Conservation (phyloP, 2,888 invertebrate species). For the Diploptera punctata region DNA sequence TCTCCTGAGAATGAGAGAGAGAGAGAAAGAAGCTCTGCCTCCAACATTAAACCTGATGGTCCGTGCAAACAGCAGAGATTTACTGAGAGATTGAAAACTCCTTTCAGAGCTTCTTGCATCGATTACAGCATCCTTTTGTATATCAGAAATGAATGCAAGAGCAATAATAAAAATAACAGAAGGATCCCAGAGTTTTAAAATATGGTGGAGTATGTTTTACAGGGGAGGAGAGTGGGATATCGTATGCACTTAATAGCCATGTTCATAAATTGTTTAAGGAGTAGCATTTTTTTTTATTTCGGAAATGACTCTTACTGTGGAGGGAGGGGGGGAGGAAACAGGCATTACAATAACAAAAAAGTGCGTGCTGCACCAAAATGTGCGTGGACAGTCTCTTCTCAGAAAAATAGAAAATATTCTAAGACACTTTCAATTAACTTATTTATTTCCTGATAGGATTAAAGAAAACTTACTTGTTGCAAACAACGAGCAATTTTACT, state of each 20-base stretch:
- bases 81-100: neutral
- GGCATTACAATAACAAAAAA: slow-evolving; percentile 23
- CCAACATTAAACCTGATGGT: neutral
- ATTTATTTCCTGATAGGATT: too few relatives aligned
- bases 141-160: neutral
- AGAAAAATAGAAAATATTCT: too few relatives aligned
- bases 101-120: neutral
- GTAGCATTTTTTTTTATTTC: slow-evolving; percentile 13
- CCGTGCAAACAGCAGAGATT: neutral
- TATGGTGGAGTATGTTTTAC: slow-evolving; percentile 1
- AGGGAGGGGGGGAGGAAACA: neutral
- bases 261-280: slow-evolving; percentile 23
- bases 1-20: too few relatives aligned
- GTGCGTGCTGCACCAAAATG: neutral
- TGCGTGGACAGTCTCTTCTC: neutral
- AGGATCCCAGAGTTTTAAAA: neutral
- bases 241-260: slow-evolving; percentile 11
- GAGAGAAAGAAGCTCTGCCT: too few relatives aligned
- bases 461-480: too few relatives aligned
- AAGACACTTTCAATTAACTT: too few relatives aligned
- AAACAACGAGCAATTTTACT: too few relatives aligned
- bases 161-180: neutral
- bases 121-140: neutral
- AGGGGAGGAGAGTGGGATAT: neutral
- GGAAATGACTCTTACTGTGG: slow-evolving; percentile 8